phyloP scores from a whole-genome alignment of 1,140 invertebrate genomes.

The Cotesia vestalis region DNA sequence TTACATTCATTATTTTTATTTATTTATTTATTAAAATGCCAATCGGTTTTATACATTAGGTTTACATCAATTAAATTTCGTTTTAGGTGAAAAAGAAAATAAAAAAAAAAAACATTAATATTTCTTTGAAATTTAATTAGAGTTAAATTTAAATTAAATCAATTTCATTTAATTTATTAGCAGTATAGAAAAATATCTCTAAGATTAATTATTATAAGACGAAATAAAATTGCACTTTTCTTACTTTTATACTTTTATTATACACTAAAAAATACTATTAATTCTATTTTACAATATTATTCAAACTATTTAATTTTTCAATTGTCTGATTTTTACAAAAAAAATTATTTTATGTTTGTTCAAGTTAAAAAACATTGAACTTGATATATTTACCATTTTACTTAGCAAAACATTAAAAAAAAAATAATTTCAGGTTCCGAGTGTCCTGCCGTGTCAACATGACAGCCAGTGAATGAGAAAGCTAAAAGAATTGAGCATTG shows the following conservation, averaged over 20 bases:
- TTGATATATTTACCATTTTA: constrained; percentile 12
- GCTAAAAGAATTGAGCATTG: background rate
- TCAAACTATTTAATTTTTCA: too few species aligned
- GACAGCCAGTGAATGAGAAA: constrained; percentile 4
- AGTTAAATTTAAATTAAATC: too few species aligned
- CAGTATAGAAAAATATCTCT: too few species aligned
- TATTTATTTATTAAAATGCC: too few species aligned
- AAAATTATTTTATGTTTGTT: background rate
- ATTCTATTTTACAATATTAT: constrained; percentile 4
- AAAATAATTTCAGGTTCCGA: constrained; percentile 18
- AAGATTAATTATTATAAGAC: too few species aligned
- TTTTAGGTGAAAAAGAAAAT: too few species aligned
- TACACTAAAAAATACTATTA: constrained; percentile 8
- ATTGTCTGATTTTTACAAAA: background rate
- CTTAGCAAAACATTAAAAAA: background rate
- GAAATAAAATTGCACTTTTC: background rate
- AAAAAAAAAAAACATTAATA: too few species aligned
- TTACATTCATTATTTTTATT: constrained; percentile 5
- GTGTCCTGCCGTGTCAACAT: constrained; percentile 23
- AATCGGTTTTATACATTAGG: too few species aligned
- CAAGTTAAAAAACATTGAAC: background rate
- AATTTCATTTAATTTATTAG: too few species aligned
- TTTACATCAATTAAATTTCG: too few species aligned
- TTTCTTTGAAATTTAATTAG: too few species aligned
- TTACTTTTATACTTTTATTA: too few species aligned